Evolutionary conservation across 2,797 vertebrate genomes (phyloP), one percentile per base, ranked within the genome.

Genomic region (Thunnus albacares): DNA sequence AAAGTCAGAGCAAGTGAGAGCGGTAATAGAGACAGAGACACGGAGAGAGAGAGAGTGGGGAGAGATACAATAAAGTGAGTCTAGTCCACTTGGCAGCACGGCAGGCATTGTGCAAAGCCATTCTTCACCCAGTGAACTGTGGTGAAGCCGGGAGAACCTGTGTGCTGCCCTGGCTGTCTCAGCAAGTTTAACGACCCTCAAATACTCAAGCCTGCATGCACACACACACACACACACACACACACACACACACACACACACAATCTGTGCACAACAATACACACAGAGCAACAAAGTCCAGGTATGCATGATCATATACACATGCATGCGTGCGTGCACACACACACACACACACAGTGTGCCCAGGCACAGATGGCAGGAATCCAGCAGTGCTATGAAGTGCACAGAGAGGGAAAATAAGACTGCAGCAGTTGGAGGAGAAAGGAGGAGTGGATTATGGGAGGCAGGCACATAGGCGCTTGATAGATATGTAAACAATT

Each of bases 111-210:
- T 91, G 89, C 81, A 65, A 85, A 88, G 87, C 81, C 89, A 92
- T 94, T 82, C 88, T 80, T 94, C 89, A 91, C 79, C 69, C 89
- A 84, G 79, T 91, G 90, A 93, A 88, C 87, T 90, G 89, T 84
- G 82, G 81, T 88, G 80, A 81, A 87, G 78, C 86, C 71, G 41
- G 75, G 62, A 87, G 83, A 88, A 90, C 82, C 85, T 79, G 86
- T 76, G 76, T 26, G 86, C 86, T 83, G 77, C 83, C 80, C 82
- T 22, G 85, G 71, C 87, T 90, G 87, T 81, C 89, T 89, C 88
- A 90, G 87, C 89, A 90, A 87, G 81, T 92, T 90, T 92, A 91
- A 90, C 79, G 82, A 90, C 80, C 89, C 84, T 69, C 75, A 78
- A 80, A 87, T 56, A 73, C 79, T n/a, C 79, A n/a, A 81, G 6